A percentile compares a stretch with the other conserved stretches of the same genome.
Evolutionary conservation across 2,888 invertebrate species (phyloP).

Genomic region (Lasioglossum calceatum): DNA sequence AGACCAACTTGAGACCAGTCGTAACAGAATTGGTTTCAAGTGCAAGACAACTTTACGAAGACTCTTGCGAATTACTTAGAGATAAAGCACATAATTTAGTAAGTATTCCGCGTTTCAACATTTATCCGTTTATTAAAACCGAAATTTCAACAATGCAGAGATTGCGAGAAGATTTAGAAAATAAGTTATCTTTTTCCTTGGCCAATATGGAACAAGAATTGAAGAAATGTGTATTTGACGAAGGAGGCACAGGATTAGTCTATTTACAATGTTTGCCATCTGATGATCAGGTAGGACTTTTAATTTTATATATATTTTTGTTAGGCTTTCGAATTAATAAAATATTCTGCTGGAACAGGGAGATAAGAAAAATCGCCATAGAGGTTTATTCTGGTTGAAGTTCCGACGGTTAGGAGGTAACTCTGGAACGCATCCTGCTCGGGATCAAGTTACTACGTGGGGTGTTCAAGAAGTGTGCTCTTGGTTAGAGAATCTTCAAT

Average conservation of each 20-base stretch:
- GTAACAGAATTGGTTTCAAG: constrained; percentile 91
- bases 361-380: constrained; percentile 83
- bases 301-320: background rate
- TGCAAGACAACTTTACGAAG: constrained; percentile 89
- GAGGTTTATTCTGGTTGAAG: constrained; percentile 90
- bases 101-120: constrained; percentile 63
- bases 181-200: constrained; percentile 88
- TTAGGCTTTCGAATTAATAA: constrained; percentile 12
- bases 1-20: constrained; percentile 89
- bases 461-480: constrained; percentile 94
- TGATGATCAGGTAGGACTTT: constrained; percentile 84
- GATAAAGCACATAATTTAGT: constrained; percentile 89
- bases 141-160: constrained; percentile 81
- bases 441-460: constrained; percentile 87
- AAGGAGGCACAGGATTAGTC: constrained; percentile 86
- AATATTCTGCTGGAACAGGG: constrained; percentile 68
- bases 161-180: constrained; percentile 89
- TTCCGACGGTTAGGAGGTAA: constrained; percentile 85
- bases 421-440: constrained; percentile 83
- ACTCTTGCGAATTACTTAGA: constrained; percentile 89
- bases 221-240: constrained; percentile 88
- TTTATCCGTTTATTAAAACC: constrained; percentile 18
- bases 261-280: constrained; percentile 86
- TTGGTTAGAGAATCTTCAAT: constrained; percentile 95
- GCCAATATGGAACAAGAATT: constrained; percentile 90